These are phyloP conservation scores for Catharus bicknelli DNA, from an alignment of 2,113 vertebrate genomes.

Conservation along the genomic window DNA sequence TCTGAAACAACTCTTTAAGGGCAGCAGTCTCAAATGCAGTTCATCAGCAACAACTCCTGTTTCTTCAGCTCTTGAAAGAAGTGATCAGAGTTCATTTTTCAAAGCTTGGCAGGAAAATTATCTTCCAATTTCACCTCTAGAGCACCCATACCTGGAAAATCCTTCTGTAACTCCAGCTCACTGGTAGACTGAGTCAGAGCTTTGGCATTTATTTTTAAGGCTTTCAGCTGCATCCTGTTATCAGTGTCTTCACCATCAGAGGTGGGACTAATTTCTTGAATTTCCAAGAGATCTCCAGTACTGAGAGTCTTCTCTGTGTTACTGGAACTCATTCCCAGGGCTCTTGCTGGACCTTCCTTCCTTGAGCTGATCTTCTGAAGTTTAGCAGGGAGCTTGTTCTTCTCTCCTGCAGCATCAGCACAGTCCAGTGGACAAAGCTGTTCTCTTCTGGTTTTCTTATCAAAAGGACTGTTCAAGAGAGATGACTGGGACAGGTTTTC, in stretches of 20 bases:
- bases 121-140: conserved; percentile 72
- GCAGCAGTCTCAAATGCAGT: not conserved
- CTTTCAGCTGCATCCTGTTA: conserved; percentile 73
- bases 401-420: conserved; percentile 70
- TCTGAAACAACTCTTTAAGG: not conserved
- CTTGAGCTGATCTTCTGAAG: conserved; percentile 80
- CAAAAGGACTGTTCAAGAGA: conserved; percentile 62
- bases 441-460: conserved; percentile 68
- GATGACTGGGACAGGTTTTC: conserved; percentile 77
- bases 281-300: conserved; percentile 79
- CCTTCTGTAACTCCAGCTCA: conserved; percentile 72
- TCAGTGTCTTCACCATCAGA: conserved; percentile 68
- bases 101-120: conserved; percentile 78
- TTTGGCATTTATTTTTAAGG: conserved; percentile 67
- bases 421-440: conserved; percentile 77
- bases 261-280: conserved; percentile 74
- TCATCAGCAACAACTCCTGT: not conserved
- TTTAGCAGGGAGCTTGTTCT: conserved; percentile 77
- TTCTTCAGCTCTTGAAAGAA: conserved; percentile 54
- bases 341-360: conserved; percentile 74
- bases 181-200: conserved; percentile 79
- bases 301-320: conserved; percentile 77
- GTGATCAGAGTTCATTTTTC: conserved; percentile 75
- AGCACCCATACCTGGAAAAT: conserved; percentile 37
- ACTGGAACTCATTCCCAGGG: conserved; percentile 59